Percentiles rank a stretch among this genome's conserved stretches.
phyloP scores from a whole-genome alignment of 2,888 invertebrate species.

The Callyntrura guangdongensis region DNA sequence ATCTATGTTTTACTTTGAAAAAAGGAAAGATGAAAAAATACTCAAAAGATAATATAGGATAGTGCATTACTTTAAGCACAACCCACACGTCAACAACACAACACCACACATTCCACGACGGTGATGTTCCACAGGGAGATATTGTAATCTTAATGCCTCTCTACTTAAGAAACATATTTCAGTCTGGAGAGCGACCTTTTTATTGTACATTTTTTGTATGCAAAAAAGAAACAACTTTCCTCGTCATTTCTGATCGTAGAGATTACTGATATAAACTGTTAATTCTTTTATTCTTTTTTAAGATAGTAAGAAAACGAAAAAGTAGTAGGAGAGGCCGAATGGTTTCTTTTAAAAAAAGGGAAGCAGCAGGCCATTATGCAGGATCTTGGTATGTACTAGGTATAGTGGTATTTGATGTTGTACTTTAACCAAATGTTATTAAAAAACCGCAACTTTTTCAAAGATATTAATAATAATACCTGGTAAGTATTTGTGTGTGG shows the following conservation, averaged over 20 bases:
- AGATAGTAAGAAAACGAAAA: neutral
- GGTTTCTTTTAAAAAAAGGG: no score
- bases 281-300: conserved; percentile 34
- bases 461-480: no score
- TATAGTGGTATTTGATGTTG: neutral
- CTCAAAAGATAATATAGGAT: conserved; percentile 29
- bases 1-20: neutral
- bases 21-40: neutral
- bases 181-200: neutral
- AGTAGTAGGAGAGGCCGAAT: neutral
- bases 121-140: conserved; percentile 43
- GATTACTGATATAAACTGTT: conserved; percentile 43
- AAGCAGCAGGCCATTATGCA: no score
- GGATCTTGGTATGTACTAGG: no score
- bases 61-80: neutral
- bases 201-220: neutral
- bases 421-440: neutral
- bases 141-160: conserved; percentile 38
- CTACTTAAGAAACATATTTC: conserved; percentile 6
- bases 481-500: no score
- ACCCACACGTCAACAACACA: neutral
- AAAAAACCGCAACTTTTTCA: neutral
- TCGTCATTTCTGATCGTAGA: conserved; percentile 28
- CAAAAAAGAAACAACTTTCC: conserved; percentile 32
- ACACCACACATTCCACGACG: conserved; percentile 16